phyloP scores from a whole-genome alignment of 1,140 invertebrate genomes.

The Amyelois transitella region DNA sequence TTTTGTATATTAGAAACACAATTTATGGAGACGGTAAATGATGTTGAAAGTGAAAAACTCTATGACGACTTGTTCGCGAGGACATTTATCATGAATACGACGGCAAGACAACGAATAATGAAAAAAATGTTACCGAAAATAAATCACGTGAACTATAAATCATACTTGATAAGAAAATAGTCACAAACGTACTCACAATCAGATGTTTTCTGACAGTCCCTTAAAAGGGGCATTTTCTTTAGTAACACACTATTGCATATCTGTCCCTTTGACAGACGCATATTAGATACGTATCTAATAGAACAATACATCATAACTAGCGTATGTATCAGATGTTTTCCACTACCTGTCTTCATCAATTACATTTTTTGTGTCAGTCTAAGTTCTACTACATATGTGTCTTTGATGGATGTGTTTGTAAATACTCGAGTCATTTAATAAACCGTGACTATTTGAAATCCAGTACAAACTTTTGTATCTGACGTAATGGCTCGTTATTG shows the following conservation, averaged over 20 bases:
- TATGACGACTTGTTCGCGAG: too few relatives aligned
- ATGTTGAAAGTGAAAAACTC: too few relatives aligned
- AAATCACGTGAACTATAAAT: neutral
- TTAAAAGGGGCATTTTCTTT: conserved; percentile 20
- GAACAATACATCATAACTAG: conserved; percentile 49
- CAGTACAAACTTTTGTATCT: too few relatives aligned
- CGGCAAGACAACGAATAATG: neutral
- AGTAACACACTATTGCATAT: conserved; percentile 27
- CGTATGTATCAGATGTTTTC: conserved; percentile 40
- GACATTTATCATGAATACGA: neutral
- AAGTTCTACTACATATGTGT: conserved; percentile 37
- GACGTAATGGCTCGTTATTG: too few relatives aligned
- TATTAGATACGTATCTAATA: conserved; percentile 50
- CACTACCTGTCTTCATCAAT: conserved; percentile 68
- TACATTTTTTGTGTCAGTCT: conserved; percentile 50
- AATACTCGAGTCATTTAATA: conserved; percentile 32
- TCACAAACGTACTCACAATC: neutral
- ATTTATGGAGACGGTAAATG: too few relatives aligned
- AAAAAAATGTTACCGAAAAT: neutral
- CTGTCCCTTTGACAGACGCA: conserved; percentile 9
- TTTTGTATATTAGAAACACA: too few relatives aligned
- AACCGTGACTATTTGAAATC: too few relatives aligned
- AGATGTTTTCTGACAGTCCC: conserved; percentile 1
- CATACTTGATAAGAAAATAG: conserved; percentile 18
- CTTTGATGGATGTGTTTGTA: conserved; percentile 56